Percentiles rank a stretch among this genome's conserved stretches.
Evolutionary conservation across 1,140 invertebrate genomes (phyloP).

Genomic region (Orius laevigatus): DNA sequence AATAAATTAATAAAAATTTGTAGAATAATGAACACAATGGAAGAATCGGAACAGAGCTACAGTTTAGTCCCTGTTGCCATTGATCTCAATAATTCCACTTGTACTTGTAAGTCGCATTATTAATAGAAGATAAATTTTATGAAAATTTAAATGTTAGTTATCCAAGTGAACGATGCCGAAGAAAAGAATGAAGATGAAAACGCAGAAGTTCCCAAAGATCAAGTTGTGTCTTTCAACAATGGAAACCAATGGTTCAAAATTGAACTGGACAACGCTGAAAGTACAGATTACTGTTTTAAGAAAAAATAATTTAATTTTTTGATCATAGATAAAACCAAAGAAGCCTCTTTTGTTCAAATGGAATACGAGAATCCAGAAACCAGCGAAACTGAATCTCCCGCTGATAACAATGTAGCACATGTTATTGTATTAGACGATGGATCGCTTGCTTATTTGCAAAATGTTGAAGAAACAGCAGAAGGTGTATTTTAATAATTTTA

Average conservation of each 20-base stretch:
- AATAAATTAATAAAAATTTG: too few species aligned
- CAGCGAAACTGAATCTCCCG: not conserved
- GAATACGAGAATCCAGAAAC: not conserved
- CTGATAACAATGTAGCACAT: constrained; percentile 4
- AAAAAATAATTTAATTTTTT: not conserved
- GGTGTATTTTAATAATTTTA: not conserved
- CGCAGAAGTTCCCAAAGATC: not conserved
- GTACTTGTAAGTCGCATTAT: not conserved
- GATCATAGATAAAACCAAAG: not conserved
- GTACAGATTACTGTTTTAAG: not conserved
- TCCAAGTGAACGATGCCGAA: not conserved
- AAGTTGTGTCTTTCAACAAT: not conserved
- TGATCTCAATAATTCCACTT: not conserved
- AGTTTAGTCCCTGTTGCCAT: not conserved
- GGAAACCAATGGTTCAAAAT: constrained; percentile 10
- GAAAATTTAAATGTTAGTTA: too few species aligned
- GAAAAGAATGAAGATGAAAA: not conserved
- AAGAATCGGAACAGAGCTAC: not conserved
- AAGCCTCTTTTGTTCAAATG: not conserved
- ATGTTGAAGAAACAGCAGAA: constrained; percentile 1
- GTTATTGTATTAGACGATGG: constrained; percentile 13
- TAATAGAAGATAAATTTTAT: not conserved
- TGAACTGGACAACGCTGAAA: not conserved
- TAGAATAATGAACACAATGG: too few species aligned
- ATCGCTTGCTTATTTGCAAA: constrained; percentile 14